Percentiles rank a stretch among this genome's conserved stretches.
Evolutionary conservation across 2,888 invertebrate genomes (phyloP).

Genomic region (Abscondita cerata): DNA sequence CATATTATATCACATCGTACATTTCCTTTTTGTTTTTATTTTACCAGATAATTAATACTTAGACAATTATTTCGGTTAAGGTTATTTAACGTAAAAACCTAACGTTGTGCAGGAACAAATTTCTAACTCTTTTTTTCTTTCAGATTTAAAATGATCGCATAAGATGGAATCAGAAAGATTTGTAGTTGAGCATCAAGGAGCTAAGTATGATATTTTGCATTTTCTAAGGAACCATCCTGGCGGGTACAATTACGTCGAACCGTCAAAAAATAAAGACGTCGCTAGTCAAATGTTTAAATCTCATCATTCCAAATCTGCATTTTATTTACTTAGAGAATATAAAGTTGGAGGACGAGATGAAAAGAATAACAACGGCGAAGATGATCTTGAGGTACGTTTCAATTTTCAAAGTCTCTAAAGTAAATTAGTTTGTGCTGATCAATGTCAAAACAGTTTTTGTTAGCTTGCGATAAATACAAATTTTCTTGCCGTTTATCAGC

Average conservation of each 20-base stretch:
- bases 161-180: constrained; percentile 22
- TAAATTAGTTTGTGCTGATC: too few species aligned
- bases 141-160: constrained; percentile 18
- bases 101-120: not conserved
- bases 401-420: too few species aligned
- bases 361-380: constrained; percentile 41
- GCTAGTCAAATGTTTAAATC: constrained; percentile 63
- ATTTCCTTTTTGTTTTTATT: constrained; percentile 8
- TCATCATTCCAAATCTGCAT: constrained; percentile 69
- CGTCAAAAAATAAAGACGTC: constrained; percentile 64
- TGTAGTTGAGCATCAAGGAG: constrained; percentile 43
- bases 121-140: not conserved
- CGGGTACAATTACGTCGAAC: constrained; percentile 67
- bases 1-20: constrained; percentile 8
- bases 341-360: constrained; percentile 57
- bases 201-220: constrained; percentile 68
- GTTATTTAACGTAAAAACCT: not conserved
- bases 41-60: constrained; percentile 10
- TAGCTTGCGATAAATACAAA: too few species aligned
- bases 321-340: constrained; percentile 70
- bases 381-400: constrained; percentile 60
- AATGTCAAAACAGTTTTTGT: too few species aligned
- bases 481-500: too few species aligned
- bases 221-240: constrained; percentile 79
- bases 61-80: not conserved